Evolutionary conservation across 2,113 vertebrate genomes (phyloP).

Genomic region (Indri indri): DNA sequence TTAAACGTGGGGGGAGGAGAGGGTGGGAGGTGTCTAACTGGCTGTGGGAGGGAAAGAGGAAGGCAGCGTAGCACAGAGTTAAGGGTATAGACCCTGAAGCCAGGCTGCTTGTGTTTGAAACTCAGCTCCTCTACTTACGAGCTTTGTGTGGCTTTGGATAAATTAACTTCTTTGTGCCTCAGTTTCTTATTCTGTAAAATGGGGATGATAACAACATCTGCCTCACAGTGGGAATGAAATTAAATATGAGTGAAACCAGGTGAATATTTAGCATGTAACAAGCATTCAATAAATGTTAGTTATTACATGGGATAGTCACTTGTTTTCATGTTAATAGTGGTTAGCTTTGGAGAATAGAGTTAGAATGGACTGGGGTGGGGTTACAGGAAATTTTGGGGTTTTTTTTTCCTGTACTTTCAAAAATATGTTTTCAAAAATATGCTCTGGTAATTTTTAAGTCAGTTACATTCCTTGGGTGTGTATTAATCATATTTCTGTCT

Average conservation of each 20-base stretch:
- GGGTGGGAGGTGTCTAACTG: neutral
- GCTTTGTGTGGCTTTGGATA: neutral
- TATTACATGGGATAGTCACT: neutral
- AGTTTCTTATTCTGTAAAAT: neutral
- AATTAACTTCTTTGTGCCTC: neutral
- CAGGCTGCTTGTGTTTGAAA: neutral
- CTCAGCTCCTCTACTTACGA: neutral
- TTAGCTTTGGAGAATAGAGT: neutral
- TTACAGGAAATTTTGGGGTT: neutral
- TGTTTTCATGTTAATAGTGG: neutral
- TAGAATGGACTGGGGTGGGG: neutral
- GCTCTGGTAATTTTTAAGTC: slow-evolving; percentile 1
- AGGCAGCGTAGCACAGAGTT: neutral
- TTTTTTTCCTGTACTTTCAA: slow-evolving; percentile 20
- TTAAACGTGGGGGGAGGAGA: neutral
- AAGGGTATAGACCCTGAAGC: neutral
- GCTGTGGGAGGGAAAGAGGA: neutral
- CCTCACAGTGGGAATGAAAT: neutral
- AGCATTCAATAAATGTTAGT: neutral
- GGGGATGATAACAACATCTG: neutral
- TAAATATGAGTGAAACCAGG: neutral
- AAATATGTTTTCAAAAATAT: neutral
- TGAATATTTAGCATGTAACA: neutral
- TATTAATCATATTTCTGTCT: slow-evolving; percentile 47
- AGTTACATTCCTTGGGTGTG: neutral